phyloP scores from a whole-genome alignment of 2,888 invertebrate species.

The Eilema griseolum region DNA sequence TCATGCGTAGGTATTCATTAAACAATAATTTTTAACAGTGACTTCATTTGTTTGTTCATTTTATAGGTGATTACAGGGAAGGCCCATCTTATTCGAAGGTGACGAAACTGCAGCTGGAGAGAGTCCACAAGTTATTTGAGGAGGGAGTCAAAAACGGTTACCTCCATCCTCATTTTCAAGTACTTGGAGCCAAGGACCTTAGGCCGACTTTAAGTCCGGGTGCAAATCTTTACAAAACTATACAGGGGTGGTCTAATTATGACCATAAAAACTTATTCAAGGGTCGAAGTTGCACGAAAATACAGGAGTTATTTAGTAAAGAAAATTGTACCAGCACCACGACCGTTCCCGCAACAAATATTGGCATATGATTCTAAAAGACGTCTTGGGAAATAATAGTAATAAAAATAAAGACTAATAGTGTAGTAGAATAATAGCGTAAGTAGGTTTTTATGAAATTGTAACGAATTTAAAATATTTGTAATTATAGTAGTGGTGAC shows the following conservation, averaged over 20 bases:
- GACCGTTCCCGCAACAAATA: neutral
- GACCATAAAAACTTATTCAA: slow-evolving; percentile 57
- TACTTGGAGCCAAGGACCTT: slow-evolving; percentile 70
- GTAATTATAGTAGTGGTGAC: too few species aligned
- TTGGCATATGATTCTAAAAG: neutral
- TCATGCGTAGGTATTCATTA: too few species aligned
- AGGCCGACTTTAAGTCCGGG: slow-evolving; percentile 68
- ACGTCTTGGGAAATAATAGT: neutral
- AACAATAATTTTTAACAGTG: neutral
- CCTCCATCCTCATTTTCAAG: slow-evolving; percentile 62
- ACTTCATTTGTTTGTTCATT: neutral
- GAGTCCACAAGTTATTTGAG: slow-evolving; percentile 63
- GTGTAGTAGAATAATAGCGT: neutral
- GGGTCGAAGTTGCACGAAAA: slow-evolving; percentile 60
- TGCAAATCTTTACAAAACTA: slow-evolving; percentile 64
- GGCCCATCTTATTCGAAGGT: slow-evolving; percentile 58
- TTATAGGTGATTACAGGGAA: slow-evolving; percentile 76
- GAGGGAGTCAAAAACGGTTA: slow-evolving; percentile 66
- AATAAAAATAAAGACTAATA: neutral
- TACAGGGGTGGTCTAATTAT: slow-evolving; percentile 63
- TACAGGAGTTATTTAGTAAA: slow-evolving; percentile 37
- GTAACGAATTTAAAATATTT: too few species aligned
- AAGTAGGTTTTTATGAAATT: neutral
- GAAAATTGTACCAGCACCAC: neutral
- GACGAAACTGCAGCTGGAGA: slow-evolving; percentile 62